These are phyloP conservation scores for Dryomyza anilis DNA, from an alignment of 2,888 invertebrate species.

Conservation along the genomic window DNA sequence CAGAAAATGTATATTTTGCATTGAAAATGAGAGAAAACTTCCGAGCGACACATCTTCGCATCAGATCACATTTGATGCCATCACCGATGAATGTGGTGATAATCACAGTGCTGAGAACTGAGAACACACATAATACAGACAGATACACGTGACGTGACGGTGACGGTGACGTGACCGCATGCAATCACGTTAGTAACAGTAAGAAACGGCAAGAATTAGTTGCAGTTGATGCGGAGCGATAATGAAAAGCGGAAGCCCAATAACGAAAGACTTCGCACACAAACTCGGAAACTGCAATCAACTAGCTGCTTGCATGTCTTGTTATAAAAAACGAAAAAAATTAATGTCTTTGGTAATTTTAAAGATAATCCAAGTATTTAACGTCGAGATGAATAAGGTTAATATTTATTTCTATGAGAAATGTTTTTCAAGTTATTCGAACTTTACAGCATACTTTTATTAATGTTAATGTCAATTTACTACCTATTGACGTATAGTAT, in stretches of 20 bases:
- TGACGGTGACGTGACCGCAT: slow-evolving; percentile 7
- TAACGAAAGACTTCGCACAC: slow-evolving; percentile 17
- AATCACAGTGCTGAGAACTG: neutral
- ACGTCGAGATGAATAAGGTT: too few species aligned
- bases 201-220: slow-evolving; percentile 1
- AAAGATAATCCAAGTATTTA: too few species aligned
- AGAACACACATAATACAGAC: neutral
- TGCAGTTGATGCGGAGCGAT: neutral
- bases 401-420: too few species aligned
- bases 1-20: slow-evolving; percentile 12
- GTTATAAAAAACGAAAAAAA: too few species aligned
- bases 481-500: neutral
- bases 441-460: neutral
- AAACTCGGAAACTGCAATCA: neutral
- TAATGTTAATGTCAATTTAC: neutral
- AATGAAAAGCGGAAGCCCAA: slow-evolving; percentile 5
- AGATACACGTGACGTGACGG: slow-evolving; percentile 2
- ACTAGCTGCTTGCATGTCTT: too few species aligned
- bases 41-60: neutral
- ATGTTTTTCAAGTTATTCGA: too few species aligned
- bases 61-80: neutral
- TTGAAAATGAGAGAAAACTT: slow-evolving; percentile 9
- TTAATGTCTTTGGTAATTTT: too few species aligned
- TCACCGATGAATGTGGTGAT: neutral
- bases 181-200: slow-evolving; percentile 1